Evolutionary conservation across 2,888 invertebrate species (phyloP).

Genomic region (Colostygia pectinataria): DNA sequence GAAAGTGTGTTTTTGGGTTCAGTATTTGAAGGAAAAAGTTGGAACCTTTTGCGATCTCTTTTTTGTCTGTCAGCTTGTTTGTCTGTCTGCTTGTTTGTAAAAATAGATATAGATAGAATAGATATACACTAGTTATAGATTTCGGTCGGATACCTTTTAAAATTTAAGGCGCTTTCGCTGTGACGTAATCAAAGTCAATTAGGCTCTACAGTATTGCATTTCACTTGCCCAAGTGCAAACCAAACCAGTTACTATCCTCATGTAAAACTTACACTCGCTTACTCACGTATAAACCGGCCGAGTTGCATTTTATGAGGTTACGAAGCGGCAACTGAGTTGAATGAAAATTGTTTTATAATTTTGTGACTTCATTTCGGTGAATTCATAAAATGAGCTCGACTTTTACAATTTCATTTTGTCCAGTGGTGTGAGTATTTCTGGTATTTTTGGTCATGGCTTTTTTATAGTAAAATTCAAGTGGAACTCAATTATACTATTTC

Average conservation of each 20-base stretch:
- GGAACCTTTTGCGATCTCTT: too few relatives aligned
- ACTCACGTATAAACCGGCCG: slow-evolving; percentile 24
- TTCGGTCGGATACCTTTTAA: too few relatives aligned
- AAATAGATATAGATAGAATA: too few relatives aligned
- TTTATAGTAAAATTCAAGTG: too few relatives aligned
- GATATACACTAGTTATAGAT: too few relatives aligned
- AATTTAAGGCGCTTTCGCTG: too few relatives aligned
- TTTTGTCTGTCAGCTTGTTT: too few relatives aligned
- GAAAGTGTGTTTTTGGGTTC: slow-evolving; percentile 34
- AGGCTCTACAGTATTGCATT: not conserved
- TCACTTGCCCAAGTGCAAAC: not conserved
- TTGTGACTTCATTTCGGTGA: slow-evolving; percentile 33
- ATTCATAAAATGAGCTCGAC: slow-evolving; percentile 31
- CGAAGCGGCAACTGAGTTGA: slow-evolving; percentile 29
- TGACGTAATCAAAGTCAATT: not conserved
- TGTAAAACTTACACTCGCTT: slow-evolving; percentile 7
- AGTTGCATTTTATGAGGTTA: slow-evolving; percentile 36
- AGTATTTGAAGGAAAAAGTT: too few relatives aligned
- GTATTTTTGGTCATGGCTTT: not conserved
- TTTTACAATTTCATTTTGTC: slow-evolving; percentile 29
- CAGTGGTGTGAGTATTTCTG: slow-evolving; percentile 11
- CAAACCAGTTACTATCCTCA: slow-evolving; percentile 9
- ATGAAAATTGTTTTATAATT: slow-evolving; percentile 39
- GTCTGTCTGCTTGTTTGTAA: too few relatives aligned
- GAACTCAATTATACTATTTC: too few relatives aligned